Base-by-base conservation (phyloP, 2,888 invertebrate species). In the Drosophila ustulata region DNA sequence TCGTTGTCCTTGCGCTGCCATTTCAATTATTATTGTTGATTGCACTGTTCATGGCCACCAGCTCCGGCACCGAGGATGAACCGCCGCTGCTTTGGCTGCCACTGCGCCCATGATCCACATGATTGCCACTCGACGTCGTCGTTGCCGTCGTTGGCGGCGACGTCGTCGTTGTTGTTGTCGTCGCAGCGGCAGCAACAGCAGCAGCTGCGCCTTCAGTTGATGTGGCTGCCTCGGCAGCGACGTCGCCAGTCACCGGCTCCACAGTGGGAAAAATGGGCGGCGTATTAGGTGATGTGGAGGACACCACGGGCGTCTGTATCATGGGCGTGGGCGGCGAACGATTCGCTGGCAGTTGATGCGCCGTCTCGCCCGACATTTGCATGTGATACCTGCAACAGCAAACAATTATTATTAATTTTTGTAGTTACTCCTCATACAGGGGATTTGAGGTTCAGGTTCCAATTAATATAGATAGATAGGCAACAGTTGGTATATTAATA, bases 241-340 rank as follows among this genome's bases (percentile, higher is more conserved):
- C 18, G 5, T 70, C 74, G 55, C 65, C 59, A 30, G 69, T 46
- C 5, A 72, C 78, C 0, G 86, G 78, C 51, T 86, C 80, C 28
- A 82, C 82, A 4, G 70, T 85, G 51, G 90, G 90, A 51, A 90
- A 90, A 65, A 94, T 94, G 5, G 91, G 91, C 57, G 89, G 82
- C 47, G 82, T 76, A 5, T 94, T 94, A 4, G 91, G 90, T 55
- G 89, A 80, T 47, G 82, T 76, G 6, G 87, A 94, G 2, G 85
- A 71, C 28, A 81, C 81, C 3, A 95, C 94, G 0, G 95, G 94
- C 0, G 95, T 95, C 89, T 95, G 95, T 30, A 95, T 94, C 91
- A 95, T 93, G 0, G 96, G 95, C 41, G 94, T 94, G 0, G 95
- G 95, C 2, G 95, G 95, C 70, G 94, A 94, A 89, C 95, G 94